Evolutionary conservation across 2,113 vertebrate genomes (phyloP).

Genomic region (Lagenorhynchus albirostris): DNA sequence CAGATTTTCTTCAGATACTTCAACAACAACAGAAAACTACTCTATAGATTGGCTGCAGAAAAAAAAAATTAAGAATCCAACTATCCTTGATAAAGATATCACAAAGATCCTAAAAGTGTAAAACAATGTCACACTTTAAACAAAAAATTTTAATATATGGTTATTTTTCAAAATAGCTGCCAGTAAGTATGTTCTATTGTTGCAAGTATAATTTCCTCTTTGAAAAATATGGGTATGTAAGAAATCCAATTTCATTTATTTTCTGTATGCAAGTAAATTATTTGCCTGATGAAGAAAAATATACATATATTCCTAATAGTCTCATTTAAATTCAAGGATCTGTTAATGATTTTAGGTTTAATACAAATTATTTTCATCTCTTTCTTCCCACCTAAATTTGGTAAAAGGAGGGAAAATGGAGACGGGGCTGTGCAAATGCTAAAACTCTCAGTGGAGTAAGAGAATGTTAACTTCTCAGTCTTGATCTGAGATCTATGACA

Average conservation of each 20-base stretch:
- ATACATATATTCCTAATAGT: neutral
- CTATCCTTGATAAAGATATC: neutral
- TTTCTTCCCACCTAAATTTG: neutral
- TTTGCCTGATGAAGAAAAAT: neutral
- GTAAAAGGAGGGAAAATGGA: neutral
- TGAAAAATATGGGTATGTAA: neutral
- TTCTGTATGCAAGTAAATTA: neutral
- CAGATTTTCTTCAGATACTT: neutral
- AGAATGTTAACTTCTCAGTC: neutral
- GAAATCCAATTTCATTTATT: conserved; percentile 3
- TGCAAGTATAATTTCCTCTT: neutral
- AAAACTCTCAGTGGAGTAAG: neutral
- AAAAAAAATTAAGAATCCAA: neutral
- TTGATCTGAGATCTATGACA: neutral
- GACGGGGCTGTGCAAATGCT: neutral
- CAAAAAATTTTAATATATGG: neutral
- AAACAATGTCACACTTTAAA: conserved; percentile 1
- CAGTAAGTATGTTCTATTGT: neutral
- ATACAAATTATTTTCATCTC: neutral
- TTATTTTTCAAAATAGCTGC: conserved; percentile 17
- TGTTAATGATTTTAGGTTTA: neutral
- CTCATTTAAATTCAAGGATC: neutral
- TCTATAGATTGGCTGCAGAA: neutral
- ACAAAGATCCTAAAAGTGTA: conserved; percentile 10
- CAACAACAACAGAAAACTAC: neutral